Evolutionary conservation across 1,140 invertebrate species (phyloP).

Genomic region (Gryon sp.): DNA sequence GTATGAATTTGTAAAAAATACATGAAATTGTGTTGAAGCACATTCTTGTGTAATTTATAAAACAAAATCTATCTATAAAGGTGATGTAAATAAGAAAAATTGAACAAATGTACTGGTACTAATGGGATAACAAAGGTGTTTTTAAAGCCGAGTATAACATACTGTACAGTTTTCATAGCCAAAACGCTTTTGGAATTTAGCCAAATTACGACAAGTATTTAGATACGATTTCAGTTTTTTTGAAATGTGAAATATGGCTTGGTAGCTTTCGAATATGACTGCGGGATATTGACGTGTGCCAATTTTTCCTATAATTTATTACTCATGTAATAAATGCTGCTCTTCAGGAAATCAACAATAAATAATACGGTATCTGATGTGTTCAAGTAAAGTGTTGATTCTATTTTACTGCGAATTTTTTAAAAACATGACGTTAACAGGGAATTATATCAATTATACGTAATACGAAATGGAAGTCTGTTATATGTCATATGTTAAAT

Average conservation of each 20-base stretch:
- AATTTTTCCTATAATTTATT: slow-evolving; percentile 19
- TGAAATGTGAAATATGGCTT: slow-evolving; percentile 1
- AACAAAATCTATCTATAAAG: not conserved
- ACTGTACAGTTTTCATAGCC: slow-evolving; percentile 20
- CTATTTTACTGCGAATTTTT: too few species aligned
- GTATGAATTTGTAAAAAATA: not conserved
- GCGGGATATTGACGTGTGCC: slow-evolving; percentile 30
- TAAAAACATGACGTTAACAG: too few species aligned
- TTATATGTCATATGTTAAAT: too few species aligned
- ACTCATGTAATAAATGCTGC: too few species aligned
- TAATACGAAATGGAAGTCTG: too few species aligned
- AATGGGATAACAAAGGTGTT: slow-evolving; percentile 48
- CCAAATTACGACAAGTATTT: slow-evolving; percentile 53
- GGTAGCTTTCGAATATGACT: not conserved
- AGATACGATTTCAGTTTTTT: slow-evolving; percentile 30
- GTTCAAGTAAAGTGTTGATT: too few species aligned
- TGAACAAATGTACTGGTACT: slow-evolving; percentile 40
- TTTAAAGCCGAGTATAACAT: slow-evolving; percentile 26
- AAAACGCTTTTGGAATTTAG: slow-evolving; percentile 21
- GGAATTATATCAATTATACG: too few species aligned
- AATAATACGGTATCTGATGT: too few species aligned
- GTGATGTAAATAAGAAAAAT: slow-evolving; percentile 13
- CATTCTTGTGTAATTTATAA: not conserved
- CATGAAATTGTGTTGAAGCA: too few species aligned
- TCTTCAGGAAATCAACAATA: too few species aligned